Evolutionary conservation across 1,140 invertebrate genomes (phyloP), one percentile per base, ranked within the genome.

Genomic region (Goniozus legneri): DNA sequence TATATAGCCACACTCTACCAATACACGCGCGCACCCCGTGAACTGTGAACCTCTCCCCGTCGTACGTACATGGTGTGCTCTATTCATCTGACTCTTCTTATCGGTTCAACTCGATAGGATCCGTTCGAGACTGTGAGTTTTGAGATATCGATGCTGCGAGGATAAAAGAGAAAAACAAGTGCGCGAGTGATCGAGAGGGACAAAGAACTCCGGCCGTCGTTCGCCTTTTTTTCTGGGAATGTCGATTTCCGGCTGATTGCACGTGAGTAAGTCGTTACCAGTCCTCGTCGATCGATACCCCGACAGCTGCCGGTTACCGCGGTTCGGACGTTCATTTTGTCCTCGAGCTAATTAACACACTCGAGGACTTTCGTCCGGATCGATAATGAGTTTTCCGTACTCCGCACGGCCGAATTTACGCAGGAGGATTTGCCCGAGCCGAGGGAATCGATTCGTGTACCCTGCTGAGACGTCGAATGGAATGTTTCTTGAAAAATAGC

Each of bases 221-320:
- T 27, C 4, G 10, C 24, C 24, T 27, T 4, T 35, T 39, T 22
- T 30, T n/a, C 33, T 18, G 34, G 22, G 20, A n/a, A 58, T 56
- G 62, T 54, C 58, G 39, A 40, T 42, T 48, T 36, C n/a, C 44
- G 47, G 62, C 44, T 66, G 48, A 66, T 69, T 60, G 56, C 52
- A 63, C 45, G 67, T 67, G 50, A 54, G 67, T 65, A 56, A 27
- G 10, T 27, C 24, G 4, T 10, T 27, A 4, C 10, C 24, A 27
- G 4, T 27, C 10, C 24, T 27, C 24, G n/a, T n/a, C n/a, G n/a
- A n/a, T n/a, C n/a, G n/a, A n/a, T n/a, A n/a, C n/a, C n/a, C n/a
- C n/a, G n/a, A n/a, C n/a, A n/a, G n/a, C n/a, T n/a, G n/a, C n/a
- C n/a, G n/a, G n/a, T 27, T 6, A 12, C 24, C 12, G 24, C 24